phyloP scores from a whole-genome alignment of 2,888 invertebrate species.

The Hedychridium roseum region DNA sequence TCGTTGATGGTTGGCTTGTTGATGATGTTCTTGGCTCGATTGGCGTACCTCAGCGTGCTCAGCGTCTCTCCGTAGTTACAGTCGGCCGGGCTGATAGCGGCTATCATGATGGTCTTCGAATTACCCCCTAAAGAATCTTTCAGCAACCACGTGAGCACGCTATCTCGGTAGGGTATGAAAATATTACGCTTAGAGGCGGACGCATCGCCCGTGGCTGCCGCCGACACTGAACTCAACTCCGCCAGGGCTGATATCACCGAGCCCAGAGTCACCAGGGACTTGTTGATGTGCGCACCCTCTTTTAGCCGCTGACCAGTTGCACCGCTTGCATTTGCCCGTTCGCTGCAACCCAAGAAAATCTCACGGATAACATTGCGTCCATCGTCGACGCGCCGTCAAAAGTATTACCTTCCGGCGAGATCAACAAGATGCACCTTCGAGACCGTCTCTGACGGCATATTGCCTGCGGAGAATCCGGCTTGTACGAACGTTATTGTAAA shows the following conservation, averaged over 20 bases:
- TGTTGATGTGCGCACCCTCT: slow-evolving; percentile 91
- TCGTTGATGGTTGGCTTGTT: slow-evolving; percentile 92
- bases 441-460: slow-evolving; percentile 89
- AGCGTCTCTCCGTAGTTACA: slow-evolving; percentile 89
- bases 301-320: slow-evolving; percentile 90
- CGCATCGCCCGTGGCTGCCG: slow-evolving; percentile 56
- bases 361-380: too few relatives aligned
- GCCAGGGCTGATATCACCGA: slow-evolving; percentile 88
- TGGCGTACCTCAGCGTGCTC: slow-evolving; percentile 86
- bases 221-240: slow-evolving; percentile 70
- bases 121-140: slow-evolving; percentile 91
- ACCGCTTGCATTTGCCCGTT: slow-evolving; percentile 87
- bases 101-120: slow-evolving; percentile 92
- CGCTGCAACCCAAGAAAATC: slow-evolving; percentile 66
- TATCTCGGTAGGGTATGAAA: slow-evolving; percentile 89
- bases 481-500: slow-evolving; percentile 91
- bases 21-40: slow-evolving; percentile 89
- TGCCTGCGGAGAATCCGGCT: slow-evolving; percentile 79
- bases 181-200: slow-evolving; percentile 64
- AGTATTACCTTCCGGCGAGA: slow-evolving; percentile 80
- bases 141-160: slow-evolving; percentile 86
- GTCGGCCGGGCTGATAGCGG: slow-evolving; percentile 82
- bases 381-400: too few relatives aligned
- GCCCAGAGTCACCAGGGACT: slow-evolving; percentile 86
- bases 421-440: slow-evolving; percentile 91